These are phyloP conservation scores for Bradypus variegatus DNA, from an alignment of 2,797 vertebrate species.

Conservation along the genomic window DNA sequence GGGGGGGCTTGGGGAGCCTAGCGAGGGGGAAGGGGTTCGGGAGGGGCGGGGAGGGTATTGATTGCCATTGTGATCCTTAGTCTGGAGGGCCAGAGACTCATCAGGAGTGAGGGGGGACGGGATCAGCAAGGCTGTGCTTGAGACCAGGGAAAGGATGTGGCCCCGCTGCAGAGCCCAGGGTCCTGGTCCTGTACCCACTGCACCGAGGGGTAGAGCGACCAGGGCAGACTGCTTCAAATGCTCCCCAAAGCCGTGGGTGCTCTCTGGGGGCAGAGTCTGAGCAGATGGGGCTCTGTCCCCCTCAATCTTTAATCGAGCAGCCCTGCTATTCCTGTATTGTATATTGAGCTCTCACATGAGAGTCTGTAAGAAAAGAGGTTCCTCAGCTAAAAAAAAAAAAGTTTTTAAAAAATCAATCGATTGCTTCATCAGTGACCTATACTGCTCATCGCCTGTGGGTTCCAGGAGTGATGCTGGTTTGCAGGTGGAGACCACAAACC, in stretches of 20 bases:
- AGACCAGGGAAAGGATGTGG: not conserved
- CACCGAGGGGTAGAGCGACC: not conserved
- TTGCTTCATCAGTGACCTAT: not conserved
- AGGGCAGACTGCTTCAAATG: not conserved
- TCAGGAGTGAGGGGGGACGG: not conserved
- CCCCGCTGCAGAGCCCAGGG: not conserved
- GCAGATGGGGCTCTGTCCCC: not conserved
- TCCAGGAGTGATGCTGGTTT: not conserved
- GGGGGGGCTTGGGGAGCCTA: too few species aligned
- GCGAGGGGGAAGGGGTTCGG: not conserved
- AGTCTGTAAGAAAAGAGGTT: not conserved
- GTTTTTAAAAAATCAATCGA: not conserved
- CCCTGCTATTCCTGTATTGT: not conserved
- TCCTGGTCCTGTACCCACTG: not conserved
- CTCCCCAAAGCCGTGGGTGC: not conserved
- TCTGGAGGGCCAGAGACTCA: not conserved
- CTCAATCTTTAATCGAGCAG: not conserved
- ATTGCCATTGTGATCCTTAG: too few species aligned
- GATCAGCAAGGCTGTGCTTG: not conserved
- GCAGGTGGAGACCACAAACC: fast-evolving
- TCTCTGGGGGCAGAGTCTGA: not conserved
- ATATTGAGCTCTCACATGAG: not conserved
- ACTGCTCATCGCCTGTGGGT: fast-evolving
- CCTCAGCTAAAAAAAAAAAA: not conserved
- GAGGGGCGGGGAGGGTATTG: not conserved